Evolutionary conservation across 2,888 invertebrate species (phyloP), one percentile per base, ranked within the genome.

Genomic region (Ptilodon capucinus): DNA sequence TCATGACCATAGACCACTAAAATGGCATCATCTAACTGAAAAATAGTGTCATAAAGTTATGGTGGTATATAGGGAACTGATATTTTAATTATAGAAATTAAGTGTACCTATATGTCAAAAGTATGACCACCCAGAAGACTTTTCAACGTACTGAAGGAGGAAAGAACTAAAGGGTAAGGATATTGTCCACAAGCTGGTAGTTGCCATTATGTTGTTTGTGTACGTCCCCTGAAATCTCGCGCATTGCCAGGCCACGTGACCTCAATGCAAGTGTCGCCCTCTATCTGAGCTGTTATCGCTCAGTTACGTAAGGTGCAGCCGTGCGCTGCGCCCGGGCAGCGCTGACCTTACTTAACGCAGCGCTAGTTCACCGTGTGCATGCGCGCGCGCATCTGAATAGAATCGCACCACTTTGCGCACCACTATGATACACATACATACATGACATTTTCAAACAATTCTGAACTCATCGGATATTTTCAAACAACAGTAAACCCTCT

Each of bases 281-380:
- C 66, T 64, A 55, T 42, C 42, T 34, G 48, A 44, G 17, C 25
- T 42, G 38, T 56, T 64, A 51, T 62, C 53, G 46, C 50, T 45
- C 57, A 55, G 65, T 80, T 76, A 76, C 73, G 68, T 75, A 76
- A 77, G 66, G 48, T 68, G 70, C 69, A 69, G 61, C 59, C 55
- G 55, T 55, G 55, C 48, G 41, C 48, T 61, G 67, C 71, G 67
- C 65, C 39, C 44, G 68, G 74, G 73, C 74, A 67, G 68, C 60
- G 79, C 84, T 83, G 84, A 85, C 85, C 85, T 85, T 76, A 79
- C 84, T 69, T 82, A 86, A 84, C 82, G 60, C 74, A 61, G 55
- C 60, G 52, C 71, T 71, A 73, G 79, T 82, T 79, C 68, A 62
- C 64, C 74, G 63, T 62, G 58, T 54, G 44, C 48, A 59, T 54